phyloP scores from a whole-genome alignment of 2,797 vertebrate species.

The Simalia tracyae region DNA sequence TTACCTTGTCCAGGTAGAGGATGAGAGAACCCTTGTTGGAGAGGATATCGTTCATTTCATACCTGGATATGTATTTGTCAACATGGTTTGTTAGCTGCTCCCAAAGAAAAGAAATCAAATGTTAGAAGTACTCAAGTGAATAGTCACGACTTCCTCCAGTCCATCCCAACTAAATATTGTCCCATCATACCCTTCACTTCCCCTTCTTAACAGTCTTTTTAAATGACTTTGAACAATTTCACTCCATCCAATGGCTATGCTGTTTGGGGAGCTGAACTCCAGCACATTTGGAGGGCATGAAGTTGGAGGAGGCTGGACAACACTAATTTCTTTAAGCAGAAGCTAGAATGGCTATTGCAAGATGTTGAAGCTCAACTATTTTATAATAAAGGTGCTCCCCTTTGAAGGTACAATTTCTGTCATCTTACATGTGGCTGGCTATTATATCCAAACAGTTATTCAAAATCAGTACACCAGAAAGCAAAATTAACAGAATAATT shows the following conservation, averaged over 20 bases:
- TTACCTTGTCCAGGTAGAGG: slow-evolving; percentile 79
- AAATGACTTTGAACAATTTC: neutral
- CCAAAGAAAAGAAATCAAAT: neutral
- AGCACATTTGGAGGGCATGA: too few relatives aligned
- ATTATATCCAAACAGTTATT: too few relatives aligned
- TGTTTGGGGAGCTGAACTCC: too few relatives aligned
- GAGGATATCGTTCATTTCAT: slow-evolving; percentile 70
- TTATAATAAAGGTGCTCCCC: neutral
- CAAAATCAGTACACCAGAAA: neutral
- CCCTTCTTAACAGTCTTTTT: neutral
- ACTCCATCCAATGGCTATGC: neutral
- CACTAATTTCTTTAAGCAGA: neutral
- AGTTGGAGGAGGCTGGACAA: too few relatives aligned
- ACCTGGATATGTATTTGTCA: slow-evolving; percentile 73
- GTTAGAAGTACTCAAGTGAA: neutral
- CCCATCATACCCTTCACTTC: neutral
- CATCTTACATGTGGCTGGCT: neutral
- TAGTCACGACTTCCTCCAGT: neutral
- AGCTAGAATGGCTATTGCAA: neutral
- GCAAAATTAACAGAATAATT: neutral
- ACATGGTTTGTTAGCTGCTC: slow-evolving; percentile 70
- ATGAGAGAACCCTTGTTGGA: slow-evolving; percentile 78
- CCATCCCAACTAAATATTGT: neutral
- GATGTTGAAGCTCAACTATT: neutral
- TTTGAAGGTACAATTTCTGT: neutral